Conservation (phyloP, 2,113 vertebrate genomes). For the Mastomys coucha region DNA sequence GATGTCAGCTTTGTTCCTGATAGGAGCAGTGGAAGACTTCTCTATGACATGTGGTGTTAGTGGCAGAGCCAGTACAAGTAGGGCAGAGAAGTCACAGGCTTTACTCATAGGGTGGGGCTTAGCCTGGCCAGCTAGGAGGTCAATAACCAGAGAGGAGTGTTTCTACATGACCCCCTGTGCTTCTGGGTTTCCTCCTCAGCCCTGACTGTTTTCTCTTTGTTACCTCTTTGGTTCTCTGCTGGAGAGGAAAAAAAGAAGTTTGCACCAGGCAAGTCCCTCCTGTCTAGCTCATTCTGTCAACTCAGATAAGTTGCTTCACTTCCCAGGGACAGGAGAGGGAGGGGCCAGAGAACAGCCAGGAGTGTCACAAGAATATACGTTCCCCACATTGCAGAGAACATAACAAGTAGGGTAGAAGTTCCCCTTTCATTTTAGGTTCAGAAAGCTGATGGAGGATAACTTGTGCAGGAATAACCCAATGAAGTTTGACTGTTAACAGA, state of each 20-base stretch:
- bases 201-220: background rate
- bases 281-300: background rate
- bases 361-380: background rate
- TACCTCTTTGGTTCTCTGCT: background rate
- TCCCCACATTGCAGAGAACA: background rate
- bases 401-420: background rate
- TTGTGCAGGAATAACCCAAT: background rate
- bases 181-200: background rate
- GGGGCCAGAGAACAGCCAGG: background rate
- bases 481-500: background rate
- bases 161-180: background rate
- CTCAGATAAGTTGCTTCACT: background rate
- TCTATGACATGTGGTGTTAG: background rate
- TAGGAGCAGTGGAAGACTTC: background rate
- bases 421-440: background rate
- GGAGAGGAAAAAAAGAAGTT: background rate
- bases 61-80: background rate
- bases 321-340: background rate
- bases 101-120: background rate
- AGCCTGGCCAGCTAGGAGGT: background rate
- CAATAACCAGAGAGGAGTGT: background rate
- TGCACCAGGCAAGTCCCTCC: background rate
- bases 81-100: background rate
- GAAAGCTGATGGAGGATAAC: background rate
- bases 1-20: background rate